Base-by-base conservation (phyloP, 2,797 vertebrate species). In the Pseudochaenichthys georgianus region DNA sequence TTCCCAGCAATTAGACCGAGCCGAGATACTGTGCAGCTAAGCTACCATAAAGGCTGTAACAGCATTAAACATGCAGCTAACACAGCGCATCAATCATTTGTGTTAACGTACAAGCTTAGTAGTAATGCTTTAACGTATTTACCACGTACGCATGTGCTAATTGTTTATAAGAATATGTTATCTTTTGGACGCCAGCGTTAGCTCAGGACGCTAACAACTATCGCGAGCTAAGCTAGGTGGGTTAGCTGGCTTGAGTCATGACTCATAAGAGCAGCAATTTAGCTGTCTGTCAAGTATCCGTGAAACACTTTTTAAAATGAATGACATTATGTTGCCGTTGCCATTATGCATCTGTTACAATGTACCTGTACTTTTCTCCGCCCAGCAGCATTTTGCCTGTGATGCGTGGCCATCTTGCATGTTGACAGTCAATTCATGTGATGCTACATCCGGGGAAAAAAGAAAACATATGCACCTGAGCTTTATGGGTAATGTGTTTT, bases 401-500 rank as follows among this genome's bases (percentile, higher is more conserved):
- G 98, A 98, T 98, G 98, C 63, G 97, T 95, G 94, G 98, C 98
- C 98, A 99, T 99, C 96, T 99, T 99, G 95, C 97, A 97, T 99
- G 98, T 99, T 99, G 97, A 98, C 97, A 98, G 95, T 93, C 89
- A 86, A 85, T 86, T 85, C 84, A 67, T 86, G 85, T 88, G 79
- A 94, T 90, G 94, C 96, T 95, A 97, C 90, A 94, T 98, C 97
- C 96, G 94, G 90, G 64, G 80, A 83, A 84, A 77, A 80, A 77
- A 80, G 75, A 87, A 84, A 89, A 90, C 80, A 81, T 31, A 64
- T 53, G 50, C 70, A 19, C n/a, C 54, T 1, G 47, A 34, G 91
- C 12, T 17, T 88, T 82, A 17, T 92, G 92, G 93, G 92, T 86
- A 93, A 85, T 87, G 89, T 76, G 9, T 87, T 89, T 80, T 71